Percentiles rank a stretch among this genome's conserved stretches.
Evolutionary conservation across 2,113 vertebrate species (phyloP).

Genomic region (Lutjanus erythropterus): DNA sequence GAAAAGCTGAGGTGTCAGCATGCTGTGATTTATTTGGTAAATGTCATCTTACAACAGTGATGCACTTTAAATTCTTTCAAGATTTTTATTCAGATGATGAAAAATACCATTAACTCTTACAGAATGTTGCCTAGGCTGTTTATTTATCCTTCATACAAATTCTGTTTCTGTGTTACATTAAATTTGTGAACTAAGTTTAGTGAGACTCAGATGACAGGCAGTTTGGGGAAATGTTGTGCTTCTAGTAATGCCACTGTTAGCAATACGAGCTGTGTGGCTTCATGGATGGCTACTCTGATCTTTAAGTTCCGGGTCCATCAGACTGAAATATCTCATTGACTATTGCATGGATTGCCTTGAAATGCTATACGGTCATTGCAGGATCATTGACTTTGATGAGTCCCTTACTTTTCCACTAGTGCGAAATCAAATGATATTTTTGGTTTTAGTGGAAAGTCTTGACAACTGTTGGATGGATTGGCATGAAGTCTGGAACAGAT

Average conservation of each 20-base stretch:
- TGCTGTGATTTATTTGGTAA: slow-evolving; percentile 1
- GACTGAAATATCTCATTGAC: neutral
- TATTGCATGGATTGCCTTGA: too few species aligned
- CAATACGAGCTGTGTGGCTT: neutral
- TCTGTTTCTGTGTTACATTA: too few species aligned
- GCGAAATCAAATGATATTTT: too few species aligned
- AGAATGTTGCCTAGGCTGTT: neutral
- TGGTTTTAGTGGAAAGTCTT: too few species aligned
- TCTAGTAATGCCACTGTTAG: neutral
- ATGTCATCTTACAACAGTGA: neutral
- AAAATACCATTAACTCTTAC: neutral
- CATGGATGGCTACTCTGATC: neutral
- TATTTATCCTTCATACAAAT: neutral
- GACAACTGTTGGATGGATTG: neutral
- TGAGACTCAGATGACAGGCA: neutral
- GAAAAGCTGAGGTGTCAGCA: neutral
- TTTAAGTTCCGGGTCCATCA: too few species aligned
- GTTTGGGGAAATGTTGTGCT: neutral
- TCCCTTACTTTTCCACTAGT: too few species aligned
- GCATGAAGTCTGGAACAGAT: too few species aligned
- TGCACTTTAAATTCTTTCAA: neutral
- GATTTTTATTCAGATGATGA: slow-evolving; percentile 4
- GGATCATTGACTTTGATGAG: too few species aligned
- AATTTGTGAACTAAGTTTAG: neutral
- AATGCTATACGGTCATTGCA: too few species aligned